phyloP scores from a whole-genome alignment of 2,888 invertebrate genomes.

The Gandaritis pyraliata region DNA sequence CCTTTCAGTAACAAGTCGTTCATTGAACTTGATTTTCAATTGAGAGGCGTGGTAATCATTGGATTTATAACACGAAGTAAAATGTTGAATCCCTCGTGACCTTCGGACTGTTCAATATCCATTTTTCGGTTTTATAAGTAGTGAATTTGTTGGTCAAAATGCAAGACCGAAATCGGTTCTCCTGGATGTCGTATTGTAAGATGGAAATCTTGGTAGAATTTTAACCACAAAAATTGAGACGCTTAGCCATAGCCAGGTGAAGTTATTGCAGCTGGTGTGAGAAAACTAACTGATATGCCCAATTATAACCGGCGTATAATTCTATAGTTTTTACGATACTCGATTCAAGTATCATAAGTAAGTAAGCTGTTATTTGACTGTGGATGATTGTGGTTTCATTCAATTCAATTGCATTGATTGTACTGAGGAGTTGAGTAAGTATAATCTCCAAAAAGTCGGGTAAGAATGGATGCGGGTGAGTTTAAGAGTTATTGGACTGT shows the following conservation, averaged over 20 bases:
- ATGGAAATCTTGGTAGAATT: background rate
- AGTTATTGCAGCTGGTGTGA: no score
- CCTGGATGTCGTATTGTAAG: background rate
- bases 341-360: no score
- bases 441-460: slow-evolving; percentile 10
- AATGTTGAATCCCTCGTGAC: background rate
- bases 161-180: background rate
- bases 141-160: background rate
- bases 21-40: background rate
- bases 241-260: no score
- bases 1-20: slow-evolving; percentile 4
- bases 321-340: no score
- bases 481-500: slow-evolving; percentile 3
- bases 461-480: slow-evolving; percentile 8
- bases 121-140: no score
- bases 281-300: no score
- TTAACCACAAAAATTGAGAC: no score
- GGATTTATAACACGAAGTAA: background rate
- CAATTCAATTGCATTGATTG: slow-evolving; percentile 3
- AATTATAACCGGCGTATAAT: no score
- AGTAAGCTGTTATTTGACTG: background rate
- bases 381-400: slow-evolving; percentile 3
- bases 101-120: background rate
- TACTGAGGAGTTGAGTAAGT: background rate
- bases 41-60: slow-evolving; percentile 1